Evolutionary conservation across 2,888 invertebrate genomes (phyloP).

Genomic region (Petrolisthes cinctipes): DNA sequence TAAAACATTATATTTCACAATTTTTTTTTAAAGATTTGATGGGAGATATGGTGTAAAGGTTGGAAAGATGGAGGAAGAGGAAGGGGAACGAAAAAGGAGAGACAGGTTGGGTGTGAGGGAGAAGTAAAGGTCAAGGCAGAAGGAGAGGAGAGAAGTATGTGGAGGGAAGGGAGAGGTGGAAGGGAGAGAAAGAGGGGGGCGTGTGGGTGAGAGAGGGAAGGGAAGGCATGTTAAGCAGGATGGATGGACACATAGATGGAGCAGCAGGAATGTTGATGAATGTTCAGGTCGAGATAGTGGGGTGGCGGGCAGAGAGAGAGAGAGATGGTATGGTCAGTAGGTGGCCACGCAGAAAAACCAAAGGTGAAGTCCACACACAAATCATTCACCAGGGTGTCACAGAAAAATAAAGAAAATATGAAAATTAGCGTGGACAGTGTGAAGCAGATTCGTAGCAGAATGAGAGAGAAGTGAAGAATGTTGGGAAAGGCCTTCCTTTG

Average conservation of each 20-base stretch:
- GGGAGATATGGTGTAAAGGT: not conserved
- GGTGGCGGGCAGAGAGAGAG: slow-evolving; percentile 3
- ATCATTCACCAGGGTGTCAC: not conserved
- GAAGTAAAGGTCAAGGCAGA: slow-evolving; percentile 17
- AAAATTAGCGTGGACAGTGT: not conserved
- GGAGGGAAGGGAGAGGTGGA: not conserved
- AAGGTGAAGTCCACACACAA: not conserved
- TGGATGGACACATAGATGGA: not conserved
- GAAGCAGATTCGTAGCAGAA: not conserved
- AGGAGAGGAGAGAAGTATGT: not conserved
- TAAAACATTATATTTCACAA: no score
- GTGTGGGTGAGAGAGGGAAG: not conserved
- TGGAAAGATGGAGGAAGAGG: slow-evolving; percentile 16
- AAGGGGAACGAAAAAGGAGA: not conserved
- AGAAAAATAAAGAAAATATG: not conserved
- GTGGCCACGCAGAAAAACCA: not conserved
- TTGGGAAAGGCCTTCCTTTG: not conserved
- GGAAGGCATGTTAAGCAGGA: not conserved
- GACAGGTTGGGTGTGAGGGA: not conserved
- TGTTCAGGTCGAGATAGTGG: not conserved
- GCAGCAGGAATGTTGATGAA: not conserved
- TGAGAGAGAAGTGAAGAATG: not conserved
- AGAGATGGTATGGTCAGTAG: not conserved
- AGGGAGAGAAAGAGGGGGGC: not conserved
- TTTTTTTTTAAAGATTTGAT: no score